Conservation (phyloP, 2,113 vertebrate species). For the Okapia johnstoni region DNA sequence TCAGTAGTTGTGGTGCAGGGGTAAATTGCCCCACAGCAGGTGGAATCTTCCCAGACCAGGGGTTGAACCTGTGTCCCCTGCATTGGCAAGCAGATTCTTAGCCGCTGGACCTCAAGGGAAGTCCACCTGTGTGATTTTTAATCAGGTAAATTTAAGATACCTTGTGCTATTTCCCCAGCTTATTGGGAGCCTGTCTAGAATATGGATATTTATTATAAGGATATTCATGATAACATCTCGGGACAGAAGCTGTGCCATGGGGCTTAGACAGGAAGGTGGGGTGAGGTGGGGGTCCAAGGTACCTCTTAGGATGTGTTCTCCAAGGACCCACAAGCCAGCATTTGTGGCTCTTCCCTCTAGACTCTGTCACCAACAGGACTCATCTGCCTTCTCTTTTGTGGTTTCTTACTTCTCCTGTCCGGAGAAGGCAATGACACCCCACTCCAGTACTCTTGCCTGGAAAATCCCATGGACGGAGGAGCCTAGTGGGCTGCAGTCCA, state of each 20-base stretch:
- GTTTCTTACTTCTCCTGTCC: neutral
- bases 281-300: neutral
- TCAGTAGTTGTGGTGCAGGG: neutral
- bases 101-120: neutral
- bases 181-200: neutral
- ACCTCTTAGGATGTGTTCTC: neutral
- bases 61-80: neutral
- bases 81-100: neutral
- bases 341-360: neutral
- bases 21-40: neutral
- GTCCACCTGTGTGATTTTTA: neutral
- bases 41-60: neutral
- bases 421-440: too few relatives aligned
- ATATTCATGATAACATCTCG: neutral
- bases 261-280: neutral
- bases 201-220: neutral
- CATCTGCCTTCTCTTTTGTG: neutral
- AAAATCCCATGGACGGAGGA: too few relatives aligned
- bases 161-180: neutral
- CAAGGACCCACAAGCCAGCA: neutral
- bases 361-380: neutral
- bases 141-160: neutral
- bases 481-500: too few relatives aligned
- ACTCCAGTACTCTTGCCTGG: too few relatives aligned
- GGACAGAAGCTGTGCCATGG: neutral